These are phyloP conservation scores for Alouatta palliata DNA, from an alignment of 2,113 vertebrate species.

Conservation along the genomic window DNA sequence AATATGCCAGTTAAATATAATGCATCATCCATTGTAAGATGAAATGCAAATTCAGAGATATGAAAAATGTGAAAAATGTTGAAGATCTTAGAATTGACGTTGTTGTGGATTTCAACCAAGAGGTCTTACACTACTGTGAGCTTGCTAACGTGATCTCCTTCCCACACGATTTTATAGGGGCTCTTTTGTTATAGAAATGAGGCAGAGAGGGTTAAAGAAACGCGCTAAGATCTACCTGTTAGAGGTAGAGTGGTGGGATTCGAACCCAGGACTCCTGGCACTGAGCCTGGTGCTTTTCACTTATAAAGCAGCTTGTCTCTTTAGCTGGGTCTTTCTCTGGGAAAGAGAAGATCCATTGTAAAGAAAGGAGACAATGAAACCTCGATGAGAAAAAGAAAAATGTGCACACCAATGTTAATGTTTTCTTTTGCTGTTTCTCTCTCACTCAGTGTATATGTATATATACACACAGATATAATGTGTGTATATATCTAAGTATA, in stretches of 20 bases:
- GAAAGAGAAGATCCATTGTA: neutral
- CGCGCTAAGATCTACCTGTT: neutral
- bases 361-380: constrained; percentile 26
- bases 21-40: neutral
- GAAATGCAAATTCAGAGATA: neutral
- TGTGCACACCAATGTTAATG: neutral
- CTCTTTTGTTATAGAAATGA: neutral
- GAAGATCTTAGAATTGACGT: neutral
- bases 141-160: neutral
- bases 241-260: too few species aligned
- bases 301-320: neutral
- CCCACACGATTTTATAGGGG: neutral
- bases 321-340: neutral
- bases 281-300: neutral
- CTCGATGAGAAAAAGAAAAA: neutral
- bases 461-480: too few species aligned
- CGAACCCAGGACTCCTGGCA: neutral
- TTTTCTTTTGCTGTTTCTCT: neutral
- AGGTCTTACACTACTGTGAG: neutral
- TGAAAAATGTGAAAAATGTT: neutral
- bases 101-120: neutral
- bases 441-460: neutral
- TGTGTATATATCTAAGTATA: neutral
- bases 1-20: neutral
- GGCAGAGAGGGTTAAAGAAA: neutral